Evolutionary conservation across 1,140 invertebrate genomes (phyloP).

Genomic region (Drosophila trapezifrons): DNA sequence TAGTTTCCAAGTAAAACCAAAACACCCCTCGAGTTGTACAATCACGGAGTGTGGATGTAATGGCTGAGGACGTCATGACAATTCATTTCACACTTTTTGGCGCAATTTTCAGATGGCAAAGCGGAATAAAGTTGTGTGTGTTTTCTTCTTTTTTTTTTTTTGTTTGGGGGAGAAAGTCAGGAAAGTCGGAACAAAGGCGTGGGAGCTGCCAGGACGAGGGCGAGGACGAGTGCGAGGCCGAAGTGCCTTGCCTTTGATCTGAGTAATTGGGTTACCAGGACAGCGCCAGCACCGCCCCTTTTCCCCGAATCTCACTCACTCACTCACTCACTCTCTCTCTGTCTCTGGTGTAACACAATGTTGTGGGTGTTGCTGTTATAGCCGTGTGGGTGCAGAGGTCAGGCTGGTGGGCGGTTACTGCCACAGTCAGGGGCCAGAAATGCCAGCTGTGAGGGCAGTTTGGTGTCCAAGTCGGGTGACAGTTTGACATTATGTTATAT

Average conservation of each 20-base stretch:
- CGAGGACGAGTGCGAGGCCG: conserved; percentile 11
- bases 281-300: conserved; percentile 15
- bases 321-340: too few species aligned
- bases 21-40: background rate
- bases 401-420: conserved; percentile 21
- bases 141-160: background rate
- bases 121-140: background rate
- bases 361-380: conserved; percentile 6
- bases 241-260: conserved; percentile 43
- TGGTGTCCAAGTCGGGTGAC: conserved; percentile 8
- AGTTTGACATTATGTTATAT: conserved; percentile 28
- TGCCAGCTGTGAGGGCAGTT: conserved; percentile 17
- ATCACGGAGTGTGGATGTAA: background rate
- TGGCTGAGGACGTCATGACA: conserved; percentile 25
- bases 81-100: conserved; percentile 37
- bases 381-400: conserved; percentile 47
- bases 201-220: background rate
- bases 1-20: background rate
- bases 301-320: background rate
- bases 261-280: conserved; percentile 61
- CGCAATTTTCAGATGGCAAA: conserved; percentile 15
- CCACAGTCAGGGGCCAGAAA: conserved; percentile 13
- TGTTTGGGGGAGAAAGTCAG: background rate
- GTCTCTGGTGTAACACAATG: background rate
- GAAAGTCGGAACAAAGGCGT: background rate